phyloP scores from a whole-genome alignment of 2,888 invertebrate genomes.

The Nomada lathburiana region DNA sequence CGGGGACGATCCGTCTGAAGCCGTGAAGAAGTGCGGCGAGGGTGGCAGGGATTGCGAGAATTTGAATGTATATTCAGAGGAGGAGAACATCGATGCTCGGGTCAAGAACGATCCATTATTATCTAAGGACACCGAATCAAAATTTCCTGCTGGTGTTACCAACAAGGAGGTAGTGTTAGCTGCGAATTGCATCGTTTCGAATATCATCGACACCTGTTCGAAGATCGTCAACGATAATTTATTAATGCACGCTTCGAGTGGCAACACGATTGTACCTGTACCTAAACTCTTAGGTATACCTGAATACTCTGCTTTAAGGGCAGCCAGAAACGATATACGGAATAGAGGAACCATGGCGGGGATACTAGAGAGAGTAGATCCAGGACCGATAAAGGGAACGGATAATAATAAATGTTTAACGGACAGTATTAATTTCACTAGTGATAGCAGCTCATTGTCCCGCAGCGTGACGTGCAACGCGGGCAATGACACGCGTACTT shows the following conservation, averaged over 20 bases:
- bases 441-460: conserved; percentile 76
- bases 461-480: conserved; percentile 75
- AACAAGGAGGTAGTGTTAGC: conserved; percentile 65
- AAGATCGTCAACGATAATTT: conserved; percentile 65
- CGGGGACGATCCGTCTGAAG: background rate
- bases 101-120: conserved; percentile 69
- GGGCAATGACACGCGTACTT: conserved; percentile 70
- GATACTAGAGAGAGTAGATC: conserved; percentile 49
- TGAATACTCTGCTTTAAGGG: conserved; percentile 73
- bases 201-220: conserved; percentile 51
- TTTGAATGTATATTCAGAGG: conserved; percentile 28
- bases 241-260: conserved; percentile 55
- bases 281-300: conserved; percentile 73
- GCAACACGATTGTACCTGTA: conserved; percentile 68
- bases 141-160: conserved; percentile 58
- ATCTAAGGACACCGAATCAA: conserved; percentile 73
- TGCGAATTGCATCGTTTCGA: conserved; percentile 46
- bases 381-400: conserved; percentile 61
- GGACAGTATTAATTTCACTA: conserved; percentile 80
- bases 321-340: conserved; percentile 57
- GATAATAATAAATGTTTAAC: conserved; percentile 77
- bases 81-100: conserved; percentile 46
- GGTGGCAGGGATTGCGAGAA: conserved; percentile 21
- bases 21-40: background rate
- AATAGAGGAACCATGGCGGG: conserved; percentile 26